phyloP scores from a whole-genome alignment of 2,113 vertebrate species.

The Marcusenius ussheri region DNA sequence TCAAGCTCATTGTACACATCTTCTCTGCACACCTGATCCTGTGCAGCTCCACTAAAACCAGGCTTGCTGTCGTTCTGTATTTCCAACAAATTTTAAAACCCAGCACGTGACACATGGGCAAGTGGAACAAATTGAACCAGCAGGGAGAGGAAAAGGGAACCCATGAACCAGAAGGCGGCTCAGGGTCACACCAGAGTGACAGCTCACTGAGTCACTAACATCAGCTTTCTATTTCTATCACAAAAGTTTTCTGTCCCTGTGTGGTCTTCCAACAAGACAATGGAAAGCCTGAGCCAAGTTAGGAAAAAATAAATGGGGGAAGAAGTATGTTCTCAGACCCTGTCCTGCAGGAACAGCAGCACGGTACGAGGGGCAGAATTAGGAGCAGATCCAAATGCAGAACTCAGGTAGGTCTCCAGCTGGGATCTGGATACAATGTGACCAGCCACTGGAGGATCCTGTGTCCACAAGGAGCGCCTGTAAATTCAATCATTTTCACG shows the following conservation, averaged over 20 bases:
- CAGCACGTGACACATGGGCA: neutral
- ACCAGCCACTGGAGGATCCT: constrained; percentile 57
- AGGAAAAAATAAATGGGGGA: neutral
- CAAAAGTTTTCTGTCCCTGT: neutral
- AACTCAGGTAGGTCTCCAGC: constrained; percentile 57
- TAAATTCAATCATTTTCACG: neutral
- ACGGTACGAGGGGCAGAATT: constrained; percentile 62
- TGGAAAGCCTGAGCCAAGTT: neutral
- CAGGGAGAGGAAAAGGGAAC: neutral
- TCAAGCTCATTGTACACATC: neutral
- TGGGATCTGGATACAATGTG: constrained; percentile 62
- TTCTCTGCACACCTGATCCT: neutral
- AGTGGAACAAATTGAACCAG: neutral
- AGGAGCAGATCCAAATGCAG: constrained; percentile 53
- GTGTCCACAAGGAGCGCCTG: constrained; percentile 32
- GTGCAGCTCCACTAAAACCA: neutral
- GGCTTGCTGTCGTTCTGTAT: neutral
- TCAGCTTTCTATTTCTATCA: neutral
- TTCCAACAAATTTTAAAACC: neutral
- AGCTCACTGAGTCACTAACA: neutral
- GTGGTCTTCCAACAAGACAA: neutral
- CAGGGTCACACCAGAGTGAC: neutral
- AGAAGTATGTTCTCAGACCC: constrained; percentile 49
- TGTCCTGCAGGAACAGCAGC: constrained; percentile 74
- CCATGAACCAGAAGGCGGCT: neutral